Percentiles rank a stretch among this genome's conserved stretches.
phyloP scores from a whole-genome alignment of 2,888 invertebrate genomes.

The Lumbricus terrestris region DNA sequence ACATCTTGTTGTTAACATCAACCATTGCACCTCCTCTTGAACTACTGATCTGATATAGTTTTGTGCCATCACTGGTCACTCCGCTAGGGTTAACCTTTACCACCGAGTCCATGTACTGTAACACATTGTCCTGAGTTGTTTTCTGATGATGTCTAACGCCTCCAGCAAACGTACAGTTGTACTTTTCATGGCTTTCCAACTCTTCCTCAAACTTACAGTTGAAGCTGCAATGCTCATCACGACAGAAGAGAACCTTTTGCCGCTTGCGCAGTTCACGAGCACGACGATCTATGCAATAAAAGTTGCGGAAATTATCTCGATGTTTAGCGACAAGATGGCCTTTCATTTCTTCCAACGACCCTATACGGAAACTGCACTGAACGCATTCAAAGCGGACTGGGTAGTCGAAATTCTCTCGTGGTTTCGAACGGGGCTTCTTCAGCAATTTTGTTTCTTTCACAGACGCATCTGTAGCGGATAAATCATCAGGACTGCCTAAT shows the following conservation, averaged over 20 bases:
- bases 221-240: neutral
- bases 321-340: slow-evolving; percentile 9
- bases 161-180: neutral
- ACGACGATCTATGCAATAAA: slow-evolving; percentile 27
- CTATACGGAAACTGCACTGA: slow-evolving; percentile 15
- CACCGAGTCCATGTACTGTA: neutral
- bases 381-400: slow-evolving; percentile 15
- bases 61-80: neutral
- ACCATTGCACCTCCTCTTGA: neutral
- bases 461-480: neutral
- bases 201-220: slow-evolving; percentile 18
- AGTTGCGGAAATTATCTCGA: neutral
- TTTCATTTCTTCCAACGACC: slow-evolving; percentile 13
- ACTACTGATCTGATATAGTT: neutral
- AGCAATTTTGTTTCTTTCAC: neutral
- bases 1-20: slow-evolving; percentile 27
- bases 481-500: neutral
- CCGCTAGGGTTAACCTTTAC: neutral
- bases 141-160: neutral
- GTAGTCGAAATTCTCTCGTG: neutral
- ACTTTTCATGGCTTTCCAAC: slow-evolving; percentile 10
- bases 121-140: neutral
- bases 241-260: slow-evolving; percentile 26
- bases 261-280: slow-evolving; percentile 30
- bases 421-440: neutral